A percentile compares a stretch with the other conserved stretches of the same genome.
Conservation (phyloP, 2,888 invertebrate species). For the Troides helena region DNA sequence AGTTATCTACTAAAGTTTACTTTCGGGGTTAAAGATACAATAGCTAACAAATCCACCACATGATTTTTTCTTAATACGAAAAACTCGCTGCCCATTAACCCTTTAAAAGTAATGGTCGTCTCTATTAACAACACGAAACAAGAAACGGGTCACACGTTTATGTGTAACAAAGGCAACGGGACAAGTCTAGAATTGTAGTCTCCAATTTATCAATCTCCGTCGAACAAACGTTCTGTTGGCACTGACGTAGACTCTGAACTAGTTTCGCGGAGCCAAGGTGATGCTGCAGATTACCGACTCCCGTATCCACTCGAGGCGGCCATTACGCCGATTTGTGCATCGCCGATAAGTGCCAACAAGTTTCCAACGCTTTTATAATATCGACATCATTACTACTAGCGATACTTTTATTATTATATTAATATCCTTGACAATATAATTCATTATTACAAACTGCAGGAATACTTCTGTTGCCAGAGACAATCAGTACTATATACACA, state of each 20-base stretch:
- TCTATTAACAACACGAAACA: background rate
- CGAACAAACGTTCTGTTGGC: slow-evolving; percentile 23
- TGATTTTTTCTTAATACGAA: too few relatives aligned
- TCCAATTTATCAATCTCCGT: slow-evolving; percentile 28
- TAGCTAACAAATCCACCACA: too few relatives aligned
- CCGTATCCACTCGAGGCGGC: slow-evolving; percentile 62
- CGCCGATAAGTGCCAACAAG: slow-evolving; percentile 49
- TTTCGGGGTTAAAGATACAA: too few relatives aligned
- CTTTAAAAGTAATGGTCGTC: too few relatives aligned
- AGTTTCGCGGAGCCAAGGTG: slow-evolving; percentile 41
- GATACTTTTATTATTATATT: too few relatives aligned
- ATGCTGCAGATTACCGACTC: slow-evolving; percentile 48
- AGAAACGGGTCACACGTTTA: slow-evolving; percentile 8
- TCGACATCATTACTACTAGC: slow-evolving; percentile 30
- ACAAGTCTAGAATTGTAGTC: slow-evolving; percentile 16
- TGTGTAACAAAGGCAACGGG: slow-evolving; percentile 5
- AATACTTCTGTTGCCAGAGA: too few relatives aligned
- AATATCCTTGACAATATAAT: too few relatives aligned
- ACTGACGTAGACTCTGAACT: slow-evolving; percentile 35
- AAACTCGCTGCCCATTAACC: too few relatives aligned
- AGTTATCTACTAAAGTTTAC: too few relatives aligned
- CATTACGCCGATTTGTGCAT: slow-evolving; percentile 55
- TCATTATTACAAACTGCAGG: too few relatives aligned
- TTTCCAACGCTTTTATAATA: slow-evolving; percentile 39
- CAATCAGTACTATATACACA: too few relatives aligned